Base-by-base conservation (phyloP, 2,888 invertebrate genomes). In the Nycteola revayana region DNA sequence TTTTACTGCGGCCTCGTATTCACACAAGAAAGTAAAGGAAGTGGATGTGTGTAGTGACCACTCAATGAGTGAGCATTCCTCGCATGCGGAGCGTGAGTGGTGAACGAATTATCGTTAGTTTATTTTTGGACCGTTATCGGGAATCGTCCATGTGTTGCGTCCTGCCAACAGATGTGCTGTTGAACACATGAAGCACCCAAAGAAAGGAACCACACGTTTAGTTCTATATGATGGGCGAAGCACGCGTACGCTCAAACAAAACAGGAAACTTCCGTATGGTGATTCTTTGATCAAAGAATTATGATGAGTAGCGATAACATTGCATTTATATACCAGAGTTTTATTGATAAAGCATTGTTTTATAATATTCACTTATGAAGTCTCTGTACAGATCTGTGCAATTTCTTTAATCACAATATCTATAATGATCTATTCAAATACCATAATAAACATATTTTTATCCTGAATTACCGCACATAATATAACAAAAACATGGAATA, bases 121-220 rank as follows among this genome's bases (percentile, higher is more conserved):
- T 77, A 79, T 79, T 79, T 80, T 75, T 55, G 65, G 69, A 69
- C 57, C 65, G 69, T 74, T 79, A 80, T 79, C 77, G 69, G 57
- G 61, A 61, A 62, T 49, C 57, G 55, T 59, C 58, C 72, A 71
- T 63, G 60, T 71, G 73, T 64, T 67, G 54, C 66, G 60, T 59
- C 58, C 57, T 59, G 57, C 47, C 42, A 63, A 61, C 76, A 80
- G 68, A 79, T 78, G 76, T 67, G 65, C 51, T 60, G 59, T 64
- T 61, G 56, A 63, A 57, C 59, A 58, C 50, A 64, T 60, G 60
- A 56, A 24, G 64, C 58, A 56, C 50, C 39, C 51, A 55, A 56
- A 66, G 63, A 62, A 54, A 59, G 54, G 57, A 51, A 37, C 49
- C 58, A 61, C 61, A 58, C 52, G 61, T 59, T 37, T 42, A 44